Conservation (phyloP, 2,113 vertebrate species). For the Empidonax alnorum region DNA sequence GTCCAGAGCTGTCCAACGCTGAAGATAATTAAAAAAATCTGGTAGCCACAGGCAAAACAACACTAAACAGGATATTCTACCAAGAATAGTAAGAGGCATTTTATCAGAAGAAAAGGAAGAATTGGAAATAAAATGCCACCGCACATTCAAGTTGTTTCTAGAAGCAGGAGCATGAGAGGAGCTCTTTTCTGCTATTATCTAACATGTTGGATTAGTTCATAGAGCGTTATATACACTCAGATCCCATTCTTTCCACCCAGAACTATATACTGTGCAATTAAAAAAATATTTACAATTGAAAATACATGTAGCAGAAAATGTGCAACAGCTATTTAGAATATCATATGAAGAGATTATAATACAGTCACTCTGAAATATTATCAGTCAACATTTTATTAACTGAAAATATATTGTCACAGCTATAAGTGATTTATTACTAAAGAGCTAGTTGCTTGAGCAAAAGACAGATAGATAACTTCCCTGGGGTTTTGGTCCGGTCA, state of each 20-base stretch:
- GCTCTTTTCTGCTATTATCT: constrained; percentile 13
- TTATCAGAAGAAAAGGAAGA: constrained; percentile 23
- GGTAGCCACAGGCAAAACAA: neutral
- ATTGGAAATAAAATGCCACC: neutral
- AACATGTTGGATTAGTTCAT: neutral
- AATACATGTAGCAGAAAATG: neutral
- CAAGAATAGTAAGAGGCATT: constrained; percentile 37
- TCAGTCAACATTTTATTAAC: neutral
- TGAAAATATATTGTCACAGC: neutral
- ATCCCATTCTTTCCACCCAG: neutral
- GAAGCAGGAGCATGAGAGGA: neutral
- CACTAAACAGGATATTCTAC: neutral
- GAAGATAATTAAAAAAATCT: constrained; percentile 73
- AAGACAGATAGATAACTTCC: neutral
- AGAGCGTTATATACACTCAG: neutral
- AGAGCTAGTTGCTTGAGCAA: constrained; percentile 6
- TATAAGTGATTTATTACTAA: constrained; percentile 21
- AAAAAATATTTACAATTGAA: neutral
- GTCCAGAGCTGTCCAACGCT: constrained; percentile 84
- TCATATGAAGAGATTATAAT: neutral
- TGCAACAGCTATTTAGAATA: neutral
- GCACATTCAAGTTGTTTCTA: constrained; percentile 24
- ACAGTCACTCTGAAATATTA: neutral
- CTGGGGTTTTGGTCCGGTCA: neutral
- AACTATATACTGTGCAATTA: neutral